Conservation (phyloP, 2,797 vertebrate species). For the Tympanoctomys barrerae region DNA sequence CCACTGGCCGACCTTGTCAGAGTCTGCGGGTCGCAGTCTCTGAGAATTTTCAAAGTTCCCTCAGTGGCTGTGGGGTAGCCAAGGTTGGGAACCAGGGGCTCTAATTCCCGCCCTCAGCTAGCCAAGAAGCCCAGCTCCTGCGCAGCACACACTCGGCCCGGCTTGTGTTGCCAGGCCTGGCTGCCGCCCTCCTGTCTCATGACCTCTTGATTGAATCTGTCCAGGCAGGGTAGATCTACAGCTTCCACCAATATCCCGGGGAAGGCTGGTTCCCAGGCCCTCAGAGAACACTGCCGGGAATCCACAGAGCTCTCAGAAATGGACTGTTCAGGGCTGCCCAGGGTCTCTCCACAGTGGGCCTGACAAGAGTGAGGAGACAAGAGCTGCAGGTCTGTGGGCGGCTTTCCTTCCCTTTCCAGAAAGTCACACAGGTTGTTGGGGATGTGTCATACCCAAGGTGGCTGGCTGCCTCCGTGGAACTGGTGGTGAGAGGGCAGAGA, state of each 20-base stretch:
- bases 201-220: background rate
- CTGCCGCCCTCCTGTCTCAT: background rate
- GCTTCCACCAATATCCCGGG: background rate
- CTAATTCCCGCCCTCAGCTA: background rate
- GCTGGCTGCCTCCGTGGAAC: background rate
- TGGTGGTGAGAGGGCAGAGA: background rate
- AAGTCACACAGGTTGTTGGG: background rate
- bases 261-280: background rate
- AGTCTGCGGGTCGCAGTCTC: background rate
- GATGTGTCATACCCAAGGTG: background rate
- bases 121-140: background rate
- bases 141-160: background rate
- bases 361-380: background rate
- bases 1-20: background rate
- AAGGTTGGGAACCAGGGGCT: background rate
- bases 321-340: background rate
- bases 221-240: accelerated
- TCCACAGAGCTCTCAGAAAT: background rate
- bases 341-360: accelerated
- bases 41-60: background rate
- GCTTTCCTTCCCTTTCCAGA: background rate
- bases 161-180: background rate
- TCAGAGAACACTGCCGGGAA: background rate
- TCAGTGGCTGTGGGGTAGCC: background rate
- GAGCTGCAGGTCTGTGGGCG: background rate